Evolutionary conservation across 2,113 vertebrate species (phyloP), one percentile per base, ranked within the genome.

Genomic region (Etheostoma spectabile): DNA sequence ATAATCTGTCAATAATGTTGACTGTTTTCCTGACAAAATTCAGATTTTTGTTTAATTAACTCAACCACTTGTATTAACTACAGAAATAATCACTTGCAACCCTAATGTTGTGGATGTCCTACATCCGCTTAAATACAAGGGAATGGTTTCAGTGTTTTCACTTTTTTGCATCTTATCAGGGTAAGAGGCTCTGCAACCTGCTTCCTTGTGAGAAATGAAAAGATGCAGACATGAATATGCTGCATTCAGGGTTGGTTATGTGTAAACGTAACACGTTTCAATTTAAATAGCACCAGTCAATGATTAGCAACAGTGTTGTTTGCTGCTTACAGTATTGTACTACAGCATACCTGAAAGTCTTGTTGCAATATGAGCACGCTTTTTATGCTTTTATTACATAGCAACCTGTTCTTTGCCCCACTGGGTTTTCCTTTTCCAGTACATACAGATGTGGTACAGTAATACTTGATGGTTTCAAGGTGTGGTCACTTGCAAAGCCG

Each of bases 221-320:
- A 30, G 19, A 64, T 22, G 6, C 10, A 64, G 42, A 51, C 8
- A 11, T 42, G 21, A 57, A 69, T 27, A 59, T 70, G 71, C 30
- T 53, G 6, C 22, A 57, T 27, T 59, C 24, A 55, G 55, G 62
- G 16, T 61, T 14, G 35, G 60, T 73, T 87, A 93, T 90, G 60
- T 87, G 45, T 92, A 92, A 91, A 90, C 14, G 5, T 71, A 24
- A 82, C 65, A 80, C 74, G 92, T 93, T 89, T 83, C 85, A 68
- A 12, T 83, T 76, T 93, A 94, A 94, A 94, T 90, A 64, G 11
- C 49, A 46, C 45, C n/a, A 51, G 93, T 94, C 80, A 95, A 95
- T 95, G 82, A 94, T 95, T 94, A 85, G 52, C 86, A 61, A 38
- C 24, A 45, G 13, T 0, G 14, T 22, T 83, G 80, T 89, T 90